Conservation (phyloP, 1,140 invertebrate genomes). For the Drosophila lini region DNA sequence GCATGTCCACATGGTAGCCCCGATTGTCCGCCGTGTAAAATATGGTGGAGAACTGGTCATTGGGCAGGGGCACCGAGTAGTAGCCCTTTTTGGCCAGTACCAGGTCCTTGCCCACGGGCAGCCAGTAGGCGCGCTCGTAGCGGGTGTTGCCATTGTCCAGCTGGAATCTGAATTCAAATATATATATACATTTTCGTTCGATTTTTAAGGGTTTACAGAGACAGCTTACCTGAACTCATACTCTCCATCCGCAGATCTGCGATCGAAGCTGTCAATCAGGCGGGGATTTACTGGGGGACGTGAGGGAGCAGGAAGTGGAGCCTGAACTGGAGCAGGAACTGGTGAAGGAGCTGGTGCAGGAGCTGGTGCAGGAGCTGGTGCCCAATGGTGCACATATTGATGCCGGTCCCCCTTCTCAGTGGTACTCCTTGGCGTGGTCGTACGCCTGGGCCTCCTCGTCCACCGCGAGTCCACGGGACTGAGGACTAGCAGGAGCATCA, state of each 20-base stretch:
- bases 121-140: constrained; percentile 77
- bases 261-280: constrained; percentile 64
- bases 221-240: constrained; percentile 69
- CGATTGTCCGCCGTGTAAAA: constrained; percentile 75
- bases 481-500: not conserved
- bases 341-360: constrained; percentile 12
- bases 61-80: constrained; percentile 69
- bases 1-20: constrained; percentile 69
- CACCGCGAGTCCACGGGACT: constrained; percentile 35
- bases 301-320: not conserved
- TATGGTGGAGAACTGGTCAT: constrained; percentile 57
- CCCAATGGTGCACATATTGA: constrained; percentile 59
- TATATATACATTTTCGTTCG: not conserved
- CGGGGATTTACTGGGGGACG: constrained; percentile 1
- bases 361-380: constrained; percentile 17
- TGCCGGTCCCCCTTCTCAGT: constrained; percentile 32
- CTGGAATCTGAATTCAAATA: constrained; percentile 41
- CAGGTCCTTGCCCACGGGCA: constrained; percentile 57
- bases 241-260: constrained; percentile 52
- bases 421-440: constrained; percentile 41
- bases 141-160: constrained; percentile 75
- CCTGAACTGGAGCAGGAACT: not conserved
- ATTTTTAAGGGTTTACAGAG: not conserved
- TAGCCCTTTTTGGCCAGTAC: constrained; percentile 70
- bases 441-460: constrained; percentile 41